Conservation (phyloP, 2,888 invertebrate genomes). For the Andricus curvator region DNA sequence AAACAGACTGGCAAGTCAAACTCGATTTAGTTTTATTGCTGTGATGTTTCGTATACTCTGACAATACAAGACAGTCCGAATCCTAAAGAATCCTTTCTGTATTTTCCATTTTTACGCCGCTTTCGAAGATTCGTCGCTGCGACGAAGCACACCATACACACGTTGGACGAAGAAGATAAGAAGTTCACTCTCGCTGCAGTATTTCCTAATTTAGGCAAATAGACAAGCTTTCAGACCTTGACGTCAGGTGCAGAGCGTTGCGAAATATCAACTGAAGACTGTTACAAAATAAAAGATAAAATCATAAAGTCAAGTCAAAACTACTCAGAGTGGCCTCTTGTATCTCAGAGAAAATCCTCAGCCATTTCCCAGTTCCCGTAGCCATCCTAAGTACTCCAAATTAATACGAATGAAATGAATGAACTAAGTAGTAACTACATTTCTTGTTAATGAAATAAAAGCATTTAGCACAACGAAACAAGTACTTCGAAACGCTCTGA, state of each 20-base stretch:
- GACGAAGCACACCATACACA: conserved; percentile 60
- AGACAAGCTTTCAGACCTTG: conserved; percentile 65
- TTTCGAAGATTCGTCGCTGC: conserved; percentile 63
- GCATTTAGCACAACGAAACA: neutral
- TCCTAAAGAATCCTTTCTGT: conserved; percentile 44
- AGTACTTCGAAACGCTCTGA: conserved; percentile 33
- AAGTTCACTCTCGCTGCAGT: conserved; percentile 72
- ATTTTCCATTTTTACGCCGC: conserved; percentile 45
- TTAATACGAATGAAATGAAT: neutral
- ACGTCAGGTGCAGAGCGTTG: conserved; percentile 57
- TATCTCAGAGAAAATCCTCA: neutral
- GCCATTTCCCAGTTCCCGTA: neutral
- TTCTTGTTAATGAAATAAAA: neutral
- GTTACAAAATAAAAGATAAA: conserved; percentile 35
- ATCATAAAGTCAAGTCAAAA: conserved; percentile 20
- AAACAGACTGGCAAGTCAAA: neutral
- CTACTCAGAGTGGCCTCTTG: neutral
- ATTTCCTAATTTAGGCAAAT: conserved; percentile 73
- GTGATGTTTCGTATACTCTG: conserved; percentile 26
- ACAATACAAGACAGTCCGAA: conserved; percentile 8
- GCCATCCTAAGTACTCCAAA: neutral
- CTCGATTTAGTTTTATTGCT: conserved; percentile 7
- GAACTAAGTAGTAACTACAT: neutral
- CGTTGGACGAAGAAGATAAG: conserved; percentile 60
- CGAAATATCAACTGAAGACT: conserved; percentile 50